Evolutionary conservation across 2,888 invertebrate species (phyloP).

Genomic region (Drosophila neotestacea): DNA sequence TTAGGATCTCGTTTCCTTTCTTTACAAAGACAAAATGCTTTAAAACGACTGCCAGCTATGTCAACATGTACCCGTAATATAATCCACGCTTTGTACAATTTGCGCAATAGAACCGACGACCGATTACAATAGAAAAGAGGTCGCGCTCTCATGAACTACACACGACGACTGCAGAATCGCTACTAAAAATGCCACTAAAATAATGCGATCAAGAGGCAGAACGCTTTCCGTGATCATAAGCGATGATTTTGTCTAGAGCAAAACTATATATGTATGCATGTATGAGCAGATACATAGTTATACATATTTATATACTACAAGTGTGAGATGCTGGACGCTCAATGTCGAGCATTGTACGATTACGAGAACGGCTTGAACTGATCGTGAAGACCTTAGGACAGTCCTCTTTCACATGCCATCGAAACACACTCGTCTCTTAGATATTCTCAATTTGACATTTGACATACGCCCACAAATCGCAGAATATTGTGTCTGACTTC

Average conservation of each 20-base stretch:
- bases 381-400: slow-evolving; percentile 18
- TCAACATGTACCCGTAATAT: slow-evolving; percentile 17
- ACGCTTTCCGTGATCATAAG: slow-evolving; percentile 24
- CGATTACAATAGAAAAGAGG: neutral
- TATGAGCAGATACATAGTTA: no score
- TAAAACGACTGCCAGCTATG: neutral
- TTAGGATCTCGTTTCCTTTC: slow-evolving; percentile 17
- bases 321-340: slow-evolving; percentile 8
- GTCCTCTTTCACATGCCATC: slow-evolving; percentile 33
- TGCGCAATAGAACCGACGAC: slow-evolving; percentile 28
- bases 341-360: slow-evolving; percentile 9
- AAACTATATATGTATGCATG: neutral
- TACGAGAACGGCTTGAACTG: neutral
- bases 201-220: slow-evolving; percentile 57
- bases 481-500: neutral
- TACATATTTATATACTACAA: neutral
- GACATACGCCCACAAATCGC: slow-evolving; percentile 70
- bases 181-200: slow-evolving; percentile 60
- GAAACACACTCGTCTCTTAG: neutral
- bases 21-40: slow-evolving; percentile 11
- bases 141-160: slow-evolving; percentile 59
- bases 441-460: slow-evolving; percentile 64
- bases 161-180: slow-evolving; percentile 75
- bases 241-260: slow-evolving; percentile 16
- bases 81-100: slow-evolving; percentile 33